Evolutionary conservation across 2,113 vertebrate genomes (phyloP), one percentile per base, ranked within the genome.

Genomic region (Lepus europaeus): DNA sequence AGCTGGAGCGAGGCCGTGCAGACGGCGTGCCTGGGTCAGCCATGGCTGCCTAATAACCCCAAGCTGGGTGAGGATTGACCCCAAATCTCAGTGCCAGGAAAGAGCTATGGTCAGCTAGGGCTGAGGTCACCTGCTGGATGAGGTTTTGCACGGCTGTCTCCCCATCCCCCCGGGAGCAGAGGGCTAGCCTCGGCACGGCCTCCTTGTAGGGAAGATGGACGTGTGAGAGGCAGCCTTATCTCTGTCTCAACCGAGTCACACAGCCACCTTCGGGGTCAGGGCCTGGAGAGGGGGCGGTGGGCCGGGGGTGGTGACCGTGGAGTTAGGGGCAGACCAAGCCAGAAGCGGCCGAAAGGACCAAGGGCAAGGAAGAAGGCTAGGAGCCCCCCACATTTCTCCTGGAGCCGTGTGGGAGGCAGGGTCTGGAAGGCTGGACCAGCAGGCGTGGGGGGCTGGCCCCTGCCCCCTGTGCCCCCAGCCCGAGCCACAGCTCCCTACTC

Each of bases 381-480:
- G 45, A 45, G 45, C 76, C 51, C 59, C 84, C 77, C 1, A 16
- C 2, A 17, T 79, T 49, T 66, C 33, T 70, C 29, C 56, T 3
- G 2, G n/a, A 84, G 12, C 0, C 0, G 2, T 5, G 27, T 31
- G 63, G 10, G 2, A 59, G 27, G 11, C 9, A 12, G 45, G 17
- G 10, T 1, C 0, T 2, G 6, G 69, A 51, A 36, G 33, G 33
- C 10, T 23, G 9, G 25, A 23, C 13, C 17, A 7, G 14, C 0
- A 69, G 29, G 17, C 23, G 0, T 4, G 45, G 78, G 49, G 59
- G 45, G 45, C 45, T 45, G 45, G 45, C 49, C 83, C 39, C 8
- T 1, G 88, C 45, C 22, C 9, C 49, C n/a, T 2, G 59, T 17
- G 2, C 0, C 0, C 45, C 77, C 0, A 59, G 56, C 19, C 56